Evolutionary conservation across 2,797 vertebrate species (phyloP).

Genomic region (Micropoecilia bifurca): DNA sequence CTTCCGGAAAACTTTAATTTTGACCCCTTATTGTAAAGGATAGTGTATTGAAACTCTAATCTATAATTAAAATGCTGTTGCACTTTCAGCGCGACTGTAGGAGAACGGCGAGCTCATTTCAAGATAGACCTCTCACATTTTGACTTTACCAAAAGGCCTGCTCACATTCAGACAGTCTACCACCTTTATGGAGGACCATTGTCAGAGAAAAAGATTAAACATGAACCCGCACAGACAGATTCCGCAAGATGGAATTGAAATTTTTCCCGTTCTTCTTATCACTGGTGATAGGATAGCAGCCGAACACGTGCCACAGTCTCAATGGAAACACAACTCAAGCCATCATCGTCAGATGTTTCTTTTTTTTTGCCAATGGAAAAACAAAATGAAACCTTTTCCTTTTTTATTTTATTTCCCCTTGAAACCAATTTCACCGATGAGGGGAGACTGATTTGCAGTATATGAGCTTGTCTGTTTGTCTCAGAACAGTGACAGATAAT

Average conservation of each 20-base stretch:
- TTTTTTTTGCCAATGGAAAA: constrained; percentile 33
- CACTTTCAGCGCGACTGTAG: constrained; percentile 37
- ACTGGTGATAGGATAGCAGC: constrained; percentile 39
- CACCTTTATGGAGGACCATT: constrained; percentile 26
- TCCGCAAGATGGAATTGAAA: constrained; percentile 65
- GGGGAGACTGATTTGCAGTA: constrained; percentile 51
- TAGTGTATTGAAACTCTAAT: constrained; percentile 12
- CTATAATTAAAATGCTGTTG: not conserved
- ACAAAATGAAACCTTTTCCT: constrained; percentile 32
- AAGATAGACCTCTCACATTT: constrained; percentile 5
- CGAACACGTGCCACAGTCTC: constrained; percentile 34
- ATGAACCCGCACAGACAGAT: constrained; percentile 24
- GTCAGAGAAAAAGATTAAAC: constrained; percentile 40
- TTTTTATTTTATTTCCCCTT: constrained; percentile 14
- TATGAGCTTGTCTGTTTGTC: constrained; percentile 26
- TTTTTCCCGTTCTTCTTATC: constrained; percentile 48
- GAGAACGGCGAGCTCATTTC: not conserved
- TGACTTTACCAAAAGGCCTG: constrained; percentile 20
- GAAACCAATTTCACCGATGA: constrained; percentile 72
- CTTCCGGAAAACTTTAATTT: not conserved
- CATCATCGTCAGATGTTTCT: constrained; percentile 10
- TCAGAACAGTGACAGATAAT: constrained; percentile 50
- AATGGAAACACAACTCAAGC: constrained; percentile 37
- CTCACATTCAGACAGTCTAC: constrained; percentile 11
- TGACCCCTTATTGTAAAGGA: constrained; percentile 16